Conservation (phyloP, 2,888 invertebrate genomes). For the Megamerina dolium region DNA sequence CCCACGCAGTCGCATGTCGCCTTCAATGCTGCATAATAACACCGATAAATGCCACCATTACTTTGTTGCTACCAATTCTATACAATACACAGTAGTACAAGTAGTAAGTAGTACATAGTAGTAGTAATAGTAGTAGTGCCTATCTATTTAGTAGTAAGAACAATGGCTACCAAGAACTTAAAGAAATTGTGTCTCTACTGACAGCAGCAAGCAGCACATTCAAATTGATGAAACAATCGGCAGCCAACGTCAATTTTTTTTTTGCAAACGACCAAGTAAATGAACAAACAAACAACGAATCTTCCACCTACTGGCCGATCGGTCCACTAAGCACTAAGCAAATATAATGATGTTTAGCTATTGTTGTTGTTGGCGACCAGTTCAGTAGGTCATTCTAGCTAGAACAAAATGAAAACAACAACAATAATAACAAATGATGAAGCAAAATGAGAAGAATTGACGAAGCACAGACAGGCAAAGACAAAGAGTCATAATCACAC, state of each 20-base stretch:
- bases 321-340: not conserved
- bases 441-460: too few relatives aligned
- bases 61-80: too few relatives aligned
- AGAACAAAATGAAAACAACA: too few relatives aligned
- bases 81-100: not conserved
- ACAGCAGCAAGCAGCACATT: conserved; percentile 5
- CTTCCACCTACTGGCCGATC: not conserved
- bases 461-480: too few relatives aligned
- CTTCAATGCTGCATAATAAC: too few relatives aligned
- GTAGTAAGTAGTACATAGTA: not conserved
- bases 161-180: too few relatives aligned
- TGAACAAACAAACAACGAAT: conserved; percentile 12
- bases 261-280: conserved; percentile 13
- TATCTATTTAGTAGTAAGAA: too few relatives aligned
- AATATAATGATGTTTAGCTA: too few relatives aligned
- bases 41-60: too few relatives aligned
- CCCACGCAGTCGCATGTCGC: conserved; percentile 28
- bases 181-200: conserved; percentile 1
- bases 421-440: too few relatives aligned
- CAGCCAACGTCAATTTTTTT: conserved; percentile 20
- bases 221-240: conserved; percentile 28
- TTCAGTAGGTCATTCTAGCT: conserved; percentile 28
- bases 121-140: not conserved
- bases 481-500: too few relatives aligned
- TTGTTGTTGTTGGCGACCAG: conserved; percentile 27